phyloP scores from a whole-genome alignment of 2,888 invertebrate species.

The Sphaerophoria rueppellii region DNA sequence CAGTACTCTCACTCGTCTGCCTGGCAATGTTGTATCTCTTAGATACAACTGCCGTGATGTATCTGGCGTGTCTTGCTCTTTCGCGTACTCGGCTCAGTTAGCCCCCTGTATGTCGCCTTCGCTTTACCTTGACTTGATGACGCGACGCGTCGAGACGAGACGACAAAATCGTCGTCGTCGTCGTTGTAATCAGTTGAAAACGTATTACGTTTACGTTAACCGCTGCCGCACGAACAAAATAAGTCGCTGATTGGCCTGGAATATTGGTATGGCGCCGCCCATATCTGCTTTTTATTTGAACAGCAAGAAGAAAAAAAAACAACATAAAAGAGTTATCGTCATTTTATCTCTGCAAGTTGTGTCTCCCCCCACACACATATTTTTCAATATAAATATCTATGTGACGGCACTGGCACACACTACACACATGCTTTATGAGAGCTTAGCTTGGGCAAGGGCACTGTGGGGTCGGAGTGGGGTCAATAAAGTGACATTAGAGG shows the following conservation, averaged over 20 bases:
- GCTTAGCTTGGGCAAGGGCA: not conserved
- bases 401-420: too few species aligned
- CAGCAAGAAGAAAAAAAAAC: slow-evolving; percentile 20
- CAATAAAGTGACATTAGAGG: slow-evolving; percentile 54
- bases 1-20: not conserved
- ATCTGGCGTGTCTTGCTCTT: slow-evolving; percentile 71
- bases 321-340: slow-evolving; percentile 64
- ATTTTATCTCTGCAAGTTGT: slow-evolving; percentile 72
- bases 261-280: slow-evolving; percentile 81
- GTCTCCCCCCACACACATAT: slow-evolving; percentile 58
- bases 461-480: slow-evolving; percentile 1
- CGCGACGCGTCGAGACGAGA: slow-evolving; percentile 30
- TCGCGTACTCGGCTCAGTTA: slow-evolving; percentile 45
- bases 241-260: slow-evolving; percentile 80
- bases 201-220: slow-evolving; percentile 60
- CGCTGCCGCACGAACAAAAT: slow-evolving; percentile 69
- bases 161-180: slow-evolving; percentile 49
- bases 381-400: slow-evolving; percentile 1
- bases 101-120: slow-evolving; percentile 63
- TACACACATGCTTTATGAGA: slow-evolving; percentile 40
- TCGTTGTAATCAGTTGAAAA: slow-evolving; percentile 72
- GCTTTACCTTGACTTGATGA: too few species aligned
- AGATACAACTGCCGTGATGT: slow-evolving; percentile 71
- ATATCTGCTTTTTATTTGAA: slow-evolving; percentile 80
- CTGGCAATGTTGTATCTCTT: slow-evolving; percentile 57